These are phyloP conservation scores for Xenopus tropicalis DNA, from an alignment of 2,113 vertebrate species.

Conservation along the genomic window DNA sequence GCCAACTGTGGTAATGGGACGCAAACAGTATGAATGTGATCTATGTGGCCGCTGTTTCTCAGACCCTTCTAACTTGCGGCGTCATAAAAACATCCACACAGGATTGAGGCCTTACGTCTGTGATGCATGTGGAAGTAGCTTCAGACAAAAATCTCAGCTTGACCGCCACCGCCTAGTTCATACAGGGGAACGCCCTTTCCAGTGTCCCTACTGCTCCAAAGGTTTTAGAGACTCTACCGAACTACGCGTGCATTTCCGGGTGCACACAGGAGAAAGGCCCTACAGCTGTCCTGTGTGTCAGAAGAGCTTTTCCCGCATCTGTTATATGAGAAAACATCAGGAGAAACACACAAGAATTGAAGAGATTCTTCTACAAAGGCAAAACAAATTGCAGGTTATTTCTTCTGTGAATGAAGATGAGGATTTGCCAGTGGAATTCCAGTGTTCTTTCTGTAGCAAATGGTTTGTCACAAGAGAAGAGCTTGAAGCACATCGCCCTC, in stretches of 20 bases:
- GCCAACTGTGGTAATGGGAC: slow-evolving; percentile 8
- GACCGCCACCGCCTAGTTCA: slow-evolving; percentile 25
- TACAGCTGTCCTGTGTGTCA: slow-evolving; percentile 16
- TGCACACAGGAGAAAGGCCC: slow-evolving; percentile 11
- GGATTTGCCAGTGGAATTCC: slow-evolving; percentile 13
- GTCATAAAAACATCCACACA: slow-evolving; percentile 27
- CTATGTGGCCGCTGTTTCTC: slow-evolving; percentile 11
- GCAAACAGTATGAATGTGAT: slow-evolving; percentile 23
- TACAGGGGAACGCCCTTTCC: slow-evolving; percentile 28
- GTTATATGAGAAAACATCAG: slow-evolving; percentile 7
- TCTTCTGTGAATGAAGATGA: background rate
- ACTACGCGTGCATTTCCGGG: background rate
- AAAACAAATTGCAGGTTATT: background rate
- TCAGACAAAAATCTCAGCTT: slow-evolving; percentile 28
- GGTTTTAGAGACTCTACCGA: slow-evolving; percentile 37
- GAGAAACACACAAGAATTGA: background rate
- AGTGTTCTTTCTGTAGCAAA: slow-evolving; percentile 16
- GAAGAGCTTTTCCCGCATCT: background rate
- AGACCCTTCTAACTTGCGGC: slow-evolving; percentile 25
- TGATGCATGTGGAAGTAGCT: slow-evolving; percentile 17
- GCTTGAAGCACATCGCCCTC: slow-evolving; percentile 6
- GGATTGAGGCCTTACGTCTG: slow-evolving; percentile 30
- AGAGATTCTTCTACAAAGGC: background rate
- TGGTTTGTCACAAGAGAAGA: slow-evolving; percentile 15
- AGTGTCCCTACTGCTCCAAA: slow-evolving; percentile 24